phyloP scores from a whole-genome alignment of 2,888 invertebrate species.

The Sclerodermus sp. region DNA sequence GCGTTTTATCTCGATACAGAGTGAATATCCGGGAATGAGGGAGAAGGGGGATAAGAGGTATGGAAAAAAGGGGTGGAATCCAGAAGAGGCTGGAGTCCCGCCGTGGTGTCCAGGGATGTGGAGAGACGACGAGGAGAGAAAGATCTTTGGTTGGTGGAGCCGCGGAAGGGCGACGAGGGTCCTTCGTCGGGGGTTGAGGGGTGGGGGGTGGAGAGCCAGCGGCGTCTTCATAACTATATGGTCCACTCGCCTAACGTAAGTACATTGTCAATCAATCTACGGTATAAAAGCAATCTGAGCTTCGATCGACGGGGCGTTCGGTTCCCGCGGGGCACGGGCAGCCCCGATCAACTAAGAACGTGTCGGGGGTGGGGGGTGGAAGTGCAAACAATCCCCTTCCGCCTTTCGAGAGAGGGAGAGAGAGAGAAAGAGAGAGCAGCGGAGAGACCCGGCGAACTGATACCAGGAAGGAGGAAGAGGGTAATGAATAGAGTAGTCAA shows the following conservation, averaged over 20 bases:
- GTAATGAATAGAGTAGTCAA: too few relatives aligned
- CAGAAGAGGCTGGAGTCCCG: too few relatives aligned
- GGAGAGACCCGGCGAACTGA: too few relatives aligned
- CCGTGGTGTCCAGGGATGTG: too few relatives aligned
- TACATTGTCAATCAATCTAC: conserved; percentile 58
- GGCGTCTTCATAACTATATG: conserved; percentile 46
- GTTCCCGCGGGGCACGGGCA: conserved; percentile 48
- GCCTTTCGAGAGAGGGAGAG: not conserved
- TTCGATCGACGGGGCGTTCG: conserved; percentile 49
- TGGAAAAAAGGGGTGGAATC: too few relatives aligned
- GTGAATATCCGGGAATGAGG: not conserved
- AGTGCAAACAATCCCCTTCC: conserved; percentile 22
- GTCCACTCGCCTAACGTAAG: conserved; percentile 52
- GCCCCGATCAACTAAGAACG: conserved; percentile 20
- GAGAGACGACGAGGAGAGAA: too few relatives aligned
- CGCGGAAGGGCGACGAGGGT: too few relatives aligned
- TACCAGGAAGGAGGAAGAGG: too few relatives aligned
- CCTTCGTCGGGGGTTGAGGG: too few relatives aligned
- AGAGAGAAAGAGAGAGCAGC: too few relatives aligned
- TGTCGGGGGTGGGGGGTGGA: conserved; percentile 4
- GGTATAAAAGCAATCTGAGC: conserved; percentile 58
- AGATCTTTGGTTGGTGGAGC: too few relatives aligned
- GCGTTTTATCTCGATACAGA: not conserved
- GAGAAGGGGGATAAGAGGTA: not conserved
- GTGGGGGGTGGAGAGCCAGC: too few relatives aligned